Evolutionary conservation across 2,113 vertebrate species (phyloP).

Genomic region (Orycteropus afer): DNA sequence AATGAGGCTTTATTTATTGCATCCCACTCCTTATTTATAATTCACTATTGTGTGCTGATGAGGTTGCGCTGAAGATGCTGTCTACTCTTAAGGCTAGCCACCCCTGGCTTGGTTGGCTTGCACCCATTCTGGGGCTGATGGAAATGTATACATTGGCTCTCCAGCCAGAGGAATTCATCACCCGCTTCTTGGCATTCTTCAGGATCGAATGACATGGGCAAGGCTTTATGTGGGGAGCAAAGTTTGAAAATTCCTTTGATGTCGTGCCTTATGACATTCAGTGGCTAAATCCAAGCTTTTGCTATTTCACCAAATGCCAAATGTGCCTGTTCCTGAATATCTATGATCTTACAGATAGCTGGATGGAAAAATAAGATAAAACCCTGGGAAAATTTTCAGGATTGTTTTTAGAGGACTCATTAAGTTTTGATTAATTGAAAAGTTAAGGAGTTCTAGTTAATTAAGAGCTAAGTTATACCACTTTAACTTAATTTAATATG

Average conservation of each 20-base stretch:
- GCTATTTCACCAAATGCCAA: slow-evolving; percentile 73
- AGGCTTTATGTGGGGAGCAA: slow-evolving; percentile 48
- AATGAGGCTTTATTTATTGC: not conserved
- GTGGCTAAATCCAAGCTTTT: slow-evolving; percentile 67
- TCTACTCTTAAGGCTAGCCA: not conserved
- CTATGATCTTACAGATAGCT: slow-evolving; percentile 61
- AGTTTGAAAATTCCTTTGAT: slow-evolving; percentile 74
- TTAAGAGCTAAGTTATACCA: not conserved
- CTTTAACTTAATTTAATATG: not conserved
- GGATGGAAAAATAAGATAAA: slow-evolving; percentile 57
- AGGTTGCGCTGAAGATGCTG: not conserved
- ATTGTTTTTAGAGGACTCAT: slow-evolving; percentile 22
- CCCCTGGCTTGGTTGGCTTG: not conserved
- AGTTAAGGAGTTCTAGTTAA: slow-evolving; percentile 30
- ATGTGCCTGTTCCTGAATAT: slow-evolving; percentile 39
- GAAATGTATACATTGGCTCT: slow-evolving; percentile 30
- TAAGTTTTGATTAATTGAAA: slow-evolving; percentile 46
- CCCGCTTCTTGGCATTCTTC: slow-evolving; percentile 57
- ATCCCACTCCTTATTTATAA: not conserved
- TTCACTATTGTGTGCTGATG: not conserved
- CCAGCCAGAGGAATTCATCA: not conserved
- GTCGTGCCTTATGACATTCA: slow-evolving; percentile 53
- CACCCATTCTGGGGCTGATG: not conserved
- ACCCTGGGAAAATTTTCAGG: slow-evolving; percentile 38
- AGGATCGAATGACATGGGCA: slow-evolving; percentile 71